Evolutionary conservation across 2,888 invertebrate genomes (phyloP).

Genomic region (Belgica antarctica): DNA sequence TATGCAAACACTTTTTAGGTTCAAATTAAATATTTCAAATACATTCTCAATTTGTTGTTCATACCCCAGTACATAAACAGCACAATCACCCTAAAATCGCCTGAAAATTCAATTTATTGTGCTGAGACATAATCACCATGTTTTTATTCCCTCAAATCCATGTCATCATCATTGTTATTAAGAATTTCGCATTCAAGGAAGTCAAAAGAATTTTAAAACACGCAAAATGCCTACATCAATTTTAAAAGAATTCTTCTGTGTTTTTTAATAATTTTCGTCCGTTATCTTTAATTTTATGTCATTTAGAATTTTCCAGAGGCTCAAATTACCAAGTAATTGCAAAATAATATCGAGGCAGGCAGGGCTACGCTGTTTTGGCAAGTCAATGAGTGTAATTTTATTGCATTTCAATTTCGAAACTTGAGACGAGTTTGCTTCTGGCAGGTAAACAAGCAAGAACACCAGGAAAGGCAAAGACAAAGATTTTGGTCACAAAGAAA

Average conservation of each 20-base stretch:
- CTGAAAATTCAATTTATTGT: no score
- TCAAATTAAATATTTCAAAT: no score
- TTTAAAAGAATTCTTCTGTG: background rate
- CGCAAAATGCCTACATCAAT: background rate
- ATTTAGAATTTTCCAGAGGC: background rate
- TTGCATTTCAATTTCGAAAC: conserved; percentile 9
- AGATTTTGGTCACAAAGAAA: background rate
- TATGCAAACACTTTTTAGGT: no score
- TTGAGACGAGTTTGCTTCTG: background rate
- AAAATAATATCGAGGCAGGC: background rate
- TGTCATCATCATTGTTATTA: no score
- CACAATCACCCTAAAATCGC: no score
- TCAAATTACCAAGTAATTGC: conserved; percentile 11
- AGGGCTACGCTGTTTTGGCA: background rate
- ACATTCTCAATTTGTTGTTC: no score
- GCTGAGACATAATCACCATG: no score
- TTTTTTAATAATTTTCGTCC: background rate
- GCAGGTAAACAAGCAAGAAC: background rate
- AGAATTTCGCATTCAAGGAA: background rate
- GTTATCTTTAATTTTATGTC: background rate
- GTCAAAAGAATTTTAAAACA: background rate
- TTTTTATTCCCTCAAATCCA: no score
- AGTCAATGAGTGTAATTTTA: conserved; percentile 8
- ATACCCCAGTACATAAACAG: no score
- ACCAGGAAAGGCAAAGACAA: background rate